These are phyloP conservation scores for Furcula furcula DNA, from an alignment of 2,888 invertebrate species.

Conservation along the genomic window DNA sequence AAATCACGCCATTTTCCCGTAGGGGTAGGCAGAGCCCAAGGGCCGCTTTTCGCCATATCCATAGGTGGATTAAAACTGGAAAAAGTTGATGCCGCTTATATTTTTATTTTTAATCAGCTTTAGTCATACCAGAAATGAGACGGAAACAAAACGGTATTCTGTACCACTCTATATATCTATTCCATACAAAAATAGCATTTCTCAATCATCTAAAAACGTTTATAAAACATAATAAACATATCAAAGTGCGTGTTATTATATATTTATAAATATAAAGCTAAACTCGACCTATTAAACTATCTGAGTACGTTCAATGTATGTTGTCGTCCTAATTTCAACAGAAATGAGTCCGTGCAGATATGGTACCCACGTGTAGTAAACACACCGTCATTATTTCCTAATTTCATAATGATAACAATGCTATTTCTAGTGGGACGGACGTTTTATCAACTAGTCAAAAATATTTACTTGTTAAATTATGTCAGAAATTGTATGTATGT, in stretches of 20 bases:
- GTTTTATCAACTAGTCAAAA: too few relatives aligned
- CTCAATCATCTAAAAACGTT: slow-evolving; percentile 35
- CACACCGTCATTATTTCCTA: slow-evolving; percentile 26
- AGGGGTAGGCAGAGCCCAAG: too few relatives aligned
- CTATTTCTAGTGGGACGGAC: slow-evolving; percentile 13
- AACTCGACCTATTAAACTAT: slow-evolving; percentile 52
- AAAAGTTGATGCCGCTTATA: slow-evolving; percentile 11
- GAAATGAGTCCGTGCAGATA: slow-evolving; percentile 45
- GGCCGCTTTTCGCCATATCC: too few relatives aligned
- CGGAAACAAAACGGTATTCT: slow-evolving; percentile 4
- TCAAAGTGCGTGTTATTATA: slow-evolving; percentile 45
- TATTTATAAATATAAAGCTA: slow-evolving; percentile 50
- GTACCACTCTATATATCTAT: slow-evolving; percentile 13
- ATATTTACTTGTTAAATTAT: too few relatives aligned
- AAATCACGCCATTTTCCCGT: too few relatives aligned
- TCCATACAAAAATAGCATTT: slow-evolving; percentile 29
- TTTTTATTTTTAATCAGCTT: slow-evolving; percentile 8
- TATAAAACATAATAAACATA: slow-evolving; percentile 41
- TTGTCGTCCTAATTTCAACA: slow-evolving; percentile 47
- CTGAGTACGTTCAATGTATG: slow-evolving; percentile 36
- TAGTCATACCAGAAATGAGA: slow-evolving; percentile 1
- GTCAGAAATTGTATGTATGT: too few relatives aligned
- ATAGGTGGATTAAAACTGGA: slow-evolving; percentile 13
- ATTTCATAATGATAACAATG: slow-evolving; percentile 29
- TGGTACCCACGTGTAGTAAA: slow-evolving; percentile 21